Evolutionary conservation across 2,797 vertebrate genomes (phyloP).

Genomic region (Eospalax fontanierii): DNA sequence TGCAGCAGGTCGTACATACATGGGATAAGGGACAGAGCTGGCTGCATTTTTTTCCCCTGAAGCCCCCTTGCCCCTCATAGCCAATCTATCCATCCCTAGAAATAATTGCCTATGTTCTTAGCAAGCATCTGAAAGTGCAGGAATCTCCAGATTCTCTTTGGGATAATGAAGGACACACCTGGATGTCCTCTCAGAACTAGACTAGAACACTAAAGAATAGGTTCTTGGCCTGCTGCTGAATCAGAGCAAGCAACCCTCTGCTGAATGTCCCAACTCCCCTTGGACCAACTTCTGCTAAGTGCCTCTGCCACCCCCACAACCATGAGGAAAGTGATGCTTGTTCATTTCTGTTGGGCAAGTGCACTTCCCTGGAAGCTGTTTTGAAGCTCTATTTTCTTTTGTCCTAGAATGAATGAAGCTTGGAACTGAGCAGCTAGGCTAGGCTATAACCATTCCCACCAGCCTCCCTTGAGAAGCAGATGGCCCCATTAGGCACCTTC

Average conservation of each 20-base stretch:
- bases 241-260: not conserved
- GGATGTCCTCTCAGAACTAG: too few species aligned
- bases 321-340: not conserved
- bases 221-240: not conserved
- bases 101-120: not conserved
- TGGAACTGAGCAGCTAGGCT: constrained; percentile 20
- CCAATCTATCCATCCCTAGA: too few species aligned
- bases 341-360: not conserved
- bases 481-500: not conserved
- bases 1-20: not conserved
- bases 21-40: not conserved
- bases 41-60: not conserved
- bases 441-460: constrained; percentile 27
- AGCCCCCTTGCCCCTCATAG: not conserved
- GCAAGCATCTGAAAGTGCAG: not conserved
- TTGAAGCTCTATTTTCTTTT: not conserved
- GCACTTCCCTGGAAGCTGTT: not conserved
- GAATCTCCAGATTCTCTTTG: not conserved
- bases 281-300: not conserved
- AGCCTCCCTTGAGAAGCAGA: constrained; percentile 2
- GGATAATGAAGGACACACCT: not conserved
- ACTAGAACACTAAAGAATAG: too few species aligned
- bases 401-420: not conserved
- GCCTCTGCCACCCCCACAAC: not conserved
- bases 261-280: not conserved